phyloP scores from a whole-genome alignment of 2,888 invertebrate genomes.

The Athripsodes cinereus region DNA sequence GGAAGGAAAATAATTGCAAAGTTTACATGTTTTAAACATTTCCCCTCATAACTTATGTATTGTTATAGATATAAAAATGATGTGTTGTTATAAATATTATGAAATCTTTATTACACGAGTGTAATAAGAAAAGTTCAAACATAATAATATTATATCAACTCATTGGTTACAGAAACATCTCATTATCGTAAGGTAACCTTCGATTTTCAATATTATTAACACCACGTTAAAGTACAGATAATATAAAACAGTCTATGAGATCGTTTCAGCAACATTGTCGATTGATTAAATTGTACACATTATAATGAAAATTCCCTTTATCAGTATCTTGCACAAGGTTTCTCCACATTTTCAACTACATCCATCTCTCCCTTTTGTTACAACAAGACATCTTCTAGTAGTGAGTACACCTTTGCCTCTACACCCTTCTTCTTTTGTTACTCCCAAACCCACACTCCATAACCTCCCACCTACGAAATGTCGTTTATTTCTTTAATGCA shows the following conservation, averaged over 20 bases:
- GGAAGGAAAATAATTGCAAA: too few species aligned
- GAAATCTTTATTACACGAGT: conserved; percentile 15
- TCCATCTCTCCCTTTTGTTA: conserved; percentile 11
- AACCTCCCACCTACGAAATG: conserved; percentile 19
- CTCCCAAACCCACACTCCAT: conserved; percentile 6
- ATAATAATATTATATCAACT: conserved; percentile 1
- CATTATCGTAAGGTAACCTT: too few species aligned
- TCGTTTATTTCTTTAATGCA: conserved; percentile 29
- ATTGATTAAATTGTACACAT: conserved; percentile 14
- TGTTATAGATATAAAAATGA: too few species aligned
- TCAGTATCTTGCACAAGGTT: conserved; percentile 11
- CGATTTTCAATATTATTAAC: too few species aligned
- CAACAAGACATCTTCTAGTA: conserved; percentile 7
- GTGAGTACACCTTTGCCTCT: background rate
- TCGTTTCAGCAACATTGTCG: background rate
- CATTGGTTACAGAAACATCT: too few species aligned
- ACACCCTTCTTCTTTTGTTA: conserved; percentile 14
- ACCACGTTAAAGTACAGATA: too few species aligned
- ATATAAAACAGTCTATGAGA: too few species aligned
- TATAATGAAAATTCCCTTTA: conserved; percentile 14
- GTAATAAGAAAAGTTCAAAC: background rate
- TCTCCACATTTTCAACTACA: background rate
- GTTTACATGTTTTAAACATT: too few species aligned
- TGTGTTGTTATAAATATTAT: too few species aligned
- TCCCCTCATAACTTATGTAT: too few species aligned